These are phyloP conservation scores for Hystrix cristata DNA, from an alignment of 2,113 vertebrate genomes.

Conservation along the genomic window DNA sequence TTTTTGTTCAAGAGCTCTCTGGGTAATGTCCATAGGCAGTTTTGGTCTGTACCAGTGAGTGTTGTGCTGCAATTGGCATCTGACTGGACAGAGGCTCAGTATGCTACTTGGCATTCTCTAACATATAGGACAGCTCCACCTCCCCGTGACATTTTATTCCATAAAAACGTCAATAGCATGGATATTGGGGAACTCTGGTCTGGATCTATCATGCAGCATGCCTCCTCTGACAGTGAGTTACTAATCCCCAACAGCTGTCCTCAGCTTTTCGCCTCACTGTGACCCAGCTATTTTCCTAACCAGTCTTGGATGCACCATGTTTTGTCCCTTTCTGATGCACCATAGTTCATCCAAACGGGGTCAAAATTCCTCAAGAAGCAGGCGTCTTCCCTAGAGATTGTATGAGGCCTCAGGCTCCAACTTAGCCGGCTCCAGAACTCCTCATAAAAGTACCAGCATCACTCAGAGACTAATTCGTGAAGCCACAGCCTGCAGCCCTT, in stretches of 20 bases:
- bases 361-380: neutral
- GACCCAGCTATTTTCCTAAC: neutral
- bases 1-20: neutral
- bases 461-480: neutral
- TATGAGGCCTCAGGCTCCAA: neutral
- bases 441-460: neutral
- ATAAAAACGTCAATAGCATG: rapidly evolving
- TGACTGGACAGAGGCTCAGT: neutral
- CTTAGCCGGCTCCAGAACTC: neutral
- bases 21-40: neutral
- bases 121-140: neutral
- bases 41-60: neutral
- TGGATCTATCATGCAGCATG: neutral
- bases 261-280: neutral
- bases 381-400: neutral
- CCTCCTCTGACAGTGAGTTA: rapidly evolving
- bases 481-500: neutral
- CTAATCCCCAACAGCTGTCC: neutral
- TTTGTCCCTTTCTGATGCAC: neutral
- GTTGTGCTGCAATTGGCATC: neutral
- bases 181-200: neutral
- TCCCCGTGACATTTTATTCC: neutral
- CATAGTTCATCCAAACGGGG: neutral
- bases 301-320: neutral
- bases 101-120: neutral